A percentile compares a stretch with the other conserved stretches of the same genome.
These are phyloP conservation scores for Megaceryle torquata DNA, from an alignment of 2,113 vertebrate genomes.

Conservation along the genomic window DNA sequence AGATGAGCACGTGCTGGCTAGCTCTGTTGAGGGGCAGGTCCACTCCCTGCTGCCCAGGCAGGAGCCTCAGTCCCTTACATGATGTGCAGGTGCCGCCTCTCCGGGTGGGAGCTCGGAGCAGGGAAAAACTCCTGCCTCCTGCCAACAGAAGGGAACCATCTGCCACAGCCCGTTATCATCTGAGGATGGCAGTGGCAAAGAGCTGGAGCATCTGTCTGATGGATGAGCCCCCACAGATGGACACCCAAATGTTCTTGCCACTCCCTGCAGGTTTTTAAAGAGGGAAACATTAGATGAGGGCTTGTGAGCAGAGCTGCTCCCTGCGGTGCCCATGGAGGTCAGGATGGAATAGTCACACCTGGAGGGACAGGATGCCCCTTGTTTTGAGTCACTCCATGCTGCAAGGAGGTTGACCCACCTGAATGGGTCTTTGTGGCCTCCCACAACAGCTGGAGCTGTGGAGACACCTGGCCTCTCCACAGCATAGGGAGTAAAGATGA, in stretches of 20 bases:
- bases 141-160: constrained; percentile 54
- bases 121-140: constrained; percentile 31
- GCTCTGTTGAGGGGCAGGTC: neutral
- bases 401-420: neutral
- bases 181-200: constrained; percentile 48
- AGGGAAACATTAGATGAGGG: neutral
- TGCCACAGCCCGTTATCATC: constrained; percentile 30
- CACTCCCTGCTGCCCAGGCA: accelerated
- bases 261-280: constrained; percentile 33
- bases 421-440: neutral
- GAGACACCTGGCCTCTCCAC: neutral
- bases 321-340: accelerated
- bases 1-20: neutral
- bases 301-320: neutral
- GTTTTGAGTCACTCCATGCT: neutral
- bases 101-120: neutral
- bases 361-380: neutral
- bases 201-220: constrained; percentile 55
- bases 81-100: neutral
- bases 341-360: neutral
- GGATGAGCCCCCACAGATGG: constrained; percentile 37
- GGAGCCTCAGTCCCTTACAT: neutral
- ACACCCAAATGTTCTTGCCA: constrained; percentile 52
- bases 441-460: neutral
- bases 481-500: neutral